Conservation (phyloP, 2,797 vertebrate genomes). For the Australoheros facetus region DNA sequence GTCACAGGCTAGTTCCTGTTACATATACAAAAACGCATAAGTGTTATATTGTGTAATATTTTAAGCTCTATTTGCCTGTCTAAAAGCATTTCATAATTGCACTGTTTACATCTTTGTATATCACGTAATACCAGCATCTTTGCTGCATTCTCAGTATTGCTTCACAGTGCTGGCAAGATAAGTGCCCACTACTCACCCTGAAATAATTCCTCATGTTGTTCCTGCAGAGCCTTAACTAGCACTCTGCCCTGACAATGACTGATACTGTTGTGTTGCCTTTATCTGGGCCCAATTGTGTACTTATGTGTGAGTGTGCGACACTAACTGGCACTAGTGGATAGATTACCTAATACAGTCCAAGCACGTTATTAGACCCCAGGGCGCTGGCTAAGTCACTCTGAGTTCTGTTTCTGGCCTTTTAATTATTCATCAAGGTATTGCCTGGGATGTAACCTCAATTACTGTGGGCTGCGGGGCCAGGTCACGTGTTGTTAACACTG, state of each 20-base stretch:
- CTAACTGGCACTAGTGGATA: slow-evolving; percentile 74
- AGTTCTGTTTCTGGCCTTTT: slow-evolving; percentile 79
- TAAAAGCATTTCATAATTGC: slow-evolving; percentile 16
- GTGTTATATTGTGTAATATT: background rate
- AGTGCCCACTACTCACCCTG: slow-evolving; percentile 57
- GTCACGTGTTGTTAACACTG: slow-evolving; percentile 72
- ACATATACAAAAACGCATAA: slow-evolving; percentile 22
- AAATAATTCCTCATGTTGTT: slow-evolving; percentile 71
- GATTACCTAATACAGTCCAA: slow-evolving; percentile 75
- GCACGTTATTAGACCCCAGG: slow-evolving; percentile 75
- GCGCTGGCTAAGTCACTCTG: slow-evolving; percentile 69
- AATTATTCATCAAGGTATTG: slow-evolving; percentile 79
- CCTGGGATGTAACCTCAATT: slow-evolving; percentile 79
- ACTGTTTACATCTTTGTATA: slow-evolving; percentile 1
- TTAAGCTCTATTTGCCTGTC: slow-evolving; percentile 7
- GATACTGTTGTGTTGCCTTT: slow-evolving; percentile 66
- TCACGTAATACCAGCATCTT: slow-evolving; percentile 28
- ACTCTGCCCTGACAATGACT: slow-evolving; percentile 70
- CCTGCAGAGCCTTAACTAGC: slow-evolving; percentile 66
- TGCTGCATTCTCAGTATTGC: slow-evolving; percentile 38
- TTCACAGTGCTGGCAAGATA: slow-evolving; percentile 50
- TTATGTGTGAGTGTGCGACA: slow-evolving; percentile 36
- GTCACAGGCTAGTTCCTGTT: slow-evolving; percentile 63
- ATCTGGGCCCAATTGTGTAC: slow-evolving; percentile 64
- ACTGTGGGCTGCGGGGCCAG: slow-evolving; percentile 75